These are phyloP conservation scores for Eremophila alpestris DNA, from an alignment of 2,797 vertebrate genomes.

Conservation along the genomic window DNA sequence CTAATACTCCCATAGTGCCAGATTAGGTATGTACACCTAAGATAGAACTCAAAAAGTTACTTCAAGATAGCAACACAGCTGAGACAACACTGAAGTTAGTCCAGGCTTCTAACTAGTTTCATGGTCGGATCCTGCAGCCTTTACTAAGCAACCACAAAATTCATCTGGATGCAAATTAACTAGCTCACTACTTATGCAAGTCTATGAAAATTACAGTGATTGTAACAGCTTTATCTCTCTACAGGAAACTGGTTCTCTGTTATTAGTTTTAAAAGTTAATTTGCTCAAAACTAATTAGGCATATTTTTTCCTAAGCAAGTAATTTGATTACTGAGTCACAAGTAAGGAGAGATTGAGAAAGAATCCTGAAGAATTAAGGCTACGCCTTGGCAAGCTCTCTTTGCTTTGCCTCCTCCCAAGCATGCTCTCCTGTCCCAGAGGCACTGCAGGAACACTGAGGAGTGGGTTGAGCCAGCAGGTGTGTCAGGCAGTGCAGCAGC, in stretches of 20 bases:
- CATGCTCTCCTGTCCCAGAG: neutral
- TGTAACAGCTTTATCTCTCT: neutral
- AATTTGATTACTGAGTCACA: neutral
- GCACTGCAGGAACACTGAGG: neutral
- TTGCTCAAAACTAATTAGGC: neutral
- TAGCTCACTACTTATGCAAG: neutral
- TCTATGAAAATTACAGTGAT: constrained; percentile 2
- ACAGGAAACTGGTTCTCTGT: neutral
- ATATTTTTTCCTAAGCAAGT: neutral
- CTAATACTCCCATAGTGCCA: neutral
- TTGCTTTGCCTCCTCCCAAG: neutral
- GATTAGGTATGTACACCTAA: neutral
- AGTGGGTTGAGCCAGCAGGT: neutral
- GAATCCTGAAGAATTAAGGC: neutral
- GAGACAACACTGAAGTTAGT: neutral
- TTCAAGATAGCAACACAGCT: neutral
- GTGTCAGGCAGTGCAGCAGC: neutral
- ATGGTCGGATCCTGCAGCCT: neutral
- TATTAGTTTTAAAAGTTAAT: constrained; percentile 11
- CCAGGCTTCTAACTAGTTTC: neutral
- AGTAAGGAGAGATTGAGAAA: neutral
- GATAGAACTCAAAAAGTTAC: neutral
- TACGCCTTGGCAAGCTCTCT: neutral
- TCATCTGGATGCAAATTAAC: constrained; percentile 15
- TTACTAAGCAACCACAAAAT: neutral